Evolutionary conservation across 2,797 vertebrate genomes (phyloP).

Genomic region (Octomys mimax): DNA sequence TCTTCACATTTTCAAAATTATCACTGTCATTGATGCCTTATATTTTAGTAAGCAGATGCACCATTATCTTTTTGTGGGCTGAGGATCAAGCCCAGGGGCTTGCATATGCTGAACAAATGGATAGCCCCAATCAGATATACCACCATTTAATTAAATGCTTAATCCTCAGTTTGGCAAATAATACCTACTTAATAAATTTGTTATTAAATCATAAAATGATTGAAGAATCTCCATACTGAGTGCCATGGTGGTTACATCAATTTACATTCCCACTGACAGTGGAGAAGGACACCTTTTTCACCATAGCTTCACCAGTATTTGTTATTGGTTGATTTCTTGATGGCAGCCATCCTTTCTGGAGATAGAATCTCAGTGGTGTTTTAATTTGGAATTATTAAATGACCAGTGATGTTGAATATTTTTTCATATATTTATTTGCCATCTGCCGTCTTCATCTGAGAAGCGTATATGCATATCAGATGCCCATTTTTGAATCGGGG

Average conservation of each 20-base stretch:
- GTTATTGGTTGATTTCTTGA: neutral
- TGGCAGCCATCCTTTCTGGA: neutral
- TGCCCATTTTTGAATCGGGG: neutral
- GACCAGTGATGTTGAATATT: neutral
- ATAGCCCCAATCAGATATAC: neutral
- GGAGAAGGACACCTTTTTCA: neutral
- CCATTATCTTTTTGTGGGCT: neutral
- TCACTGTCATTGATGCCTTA: conserved; percentile 57
- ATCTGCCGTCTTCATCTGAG: neutral
- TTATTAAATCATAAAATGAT: conserved; percentile 45
- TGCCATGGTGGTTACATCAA: neutral
- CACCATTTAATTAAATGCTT: conserved; percentile 61
- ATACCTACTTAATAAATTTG: conserved; percentile 25
- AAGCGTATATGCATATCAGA: neutral
- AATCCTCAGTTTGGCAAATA: conserved; percentile 33
- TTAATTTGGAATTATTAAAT: neutral
- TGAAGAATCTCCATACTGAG: neutral
- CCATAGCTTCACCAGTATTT: neutral
- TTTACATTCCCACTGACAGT: neutral
- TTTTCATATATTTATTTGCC: neutral
- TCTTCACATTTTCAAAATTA: conserved; percentile 67
- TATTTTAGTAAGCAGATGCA: conserved; percentile 25
- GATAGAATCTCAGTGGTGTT: neutral
- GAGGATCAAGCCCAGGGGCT: neutral
- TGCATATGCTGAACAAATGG: neutral